phyloP scores from a whole-genome alignment of 2,113 vertebrate genomes.

The Entomyzon cyanotis region DNA sequence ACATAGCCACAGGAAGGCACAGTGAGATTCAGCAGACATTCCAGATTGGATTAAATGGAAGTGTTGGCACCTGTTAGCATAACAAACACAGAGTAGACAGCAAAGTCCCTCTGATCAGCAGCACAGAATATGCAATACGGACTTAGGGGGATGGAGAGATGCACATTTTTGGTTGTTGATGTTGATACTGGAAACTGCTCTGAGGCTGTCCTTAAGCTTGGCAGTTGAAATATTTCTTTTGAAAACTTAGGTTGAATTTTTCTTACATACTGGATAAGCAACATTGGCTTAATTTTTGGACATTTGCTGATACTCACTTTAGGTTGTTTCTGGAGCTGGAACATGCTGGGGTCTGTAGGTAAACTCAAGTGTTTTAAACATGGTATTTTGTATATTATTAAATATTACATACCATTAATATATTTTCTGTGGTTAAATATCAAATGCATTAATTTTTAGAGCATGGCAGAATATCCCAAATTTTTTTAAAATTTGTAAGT shows the following conservation, averaged over 20 bases:
- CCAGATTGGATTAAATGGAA: too few species aligned
- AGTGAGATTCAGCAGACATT: not conserved
- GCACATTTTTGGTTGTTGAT: not conserved
- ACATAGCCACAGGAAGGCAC: not conserved
- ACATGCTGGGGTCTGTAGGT: not conserved
- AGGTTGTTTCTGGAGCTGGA: not conserved
- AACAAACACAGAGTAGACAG: not conserved
- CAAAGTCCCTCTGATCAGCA: not conserved
- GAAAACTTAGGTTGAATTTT: not conserved
- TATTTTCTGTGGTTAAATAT: not conserved
- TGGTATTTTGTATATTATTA: not conserved
- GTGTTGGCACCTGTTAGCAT: too few species aligned
- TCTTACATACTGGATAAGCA: not conserved
- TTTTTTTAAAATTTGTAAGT: not conserved
- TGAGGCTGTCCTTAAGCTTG: not conserved
- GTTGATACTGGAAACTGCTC: not conserved
- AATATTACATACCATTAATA: not conserved
- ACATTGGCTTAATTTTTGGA: not conserved
- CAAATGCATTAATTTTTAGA: not conserved
- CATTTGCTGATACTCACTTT: accelerated
- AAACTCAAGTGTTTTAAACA: not conserved
- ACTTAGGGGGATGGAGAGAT: not conserved
- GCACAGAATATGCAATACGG: not conserved
- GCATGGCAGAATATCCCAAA: not conserved
- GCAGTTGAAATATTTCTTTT: not conserved